Evolutionary conservation across 2,888 invertebrate species (phyloP).

Genomic region (Holacanthella duospinosa): DNA sequence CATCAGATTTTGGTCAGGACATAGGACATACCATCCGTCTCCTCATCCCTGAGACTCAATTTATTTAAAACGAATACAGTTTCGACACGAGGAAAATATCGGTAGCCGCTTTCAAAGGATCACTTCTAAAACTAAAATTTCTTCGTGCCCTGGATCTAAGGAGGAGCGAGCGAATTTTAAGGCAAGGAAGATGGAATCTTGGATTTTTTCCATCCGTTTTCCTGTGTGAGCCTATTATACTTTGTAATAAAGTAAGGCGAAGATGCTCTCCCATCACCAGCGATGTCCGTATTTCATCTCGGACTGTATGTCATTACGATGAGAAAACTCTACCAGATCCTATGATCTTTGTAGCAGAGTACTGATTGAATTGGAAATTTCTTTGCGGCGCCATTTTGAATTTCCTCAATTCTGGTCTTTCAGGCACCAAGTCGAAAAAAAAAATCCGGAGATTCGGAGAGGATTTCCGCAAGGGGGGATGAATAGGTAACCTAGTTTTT

Average conservation of each 20-base stretch:
- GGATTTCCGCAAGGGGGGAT: not conserved
- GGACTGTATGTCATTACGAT: slow-evolving; percentile 2
- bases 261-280: not conserved
- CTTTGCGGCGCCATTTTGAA: not conserved
- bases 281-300: not conserved
- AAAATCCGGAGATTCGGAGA: not conserved
- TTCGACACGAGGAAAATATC: not conserved
- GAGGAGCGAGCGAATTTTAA: not conserved
- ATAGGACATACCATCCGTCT: not conserved
- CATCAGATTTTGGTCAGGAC: not conserved
- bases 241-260: not conserved
- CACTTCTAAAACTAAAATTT: not conserved
- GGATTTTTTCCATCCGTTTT: not conserved
- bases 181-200: not conserved
- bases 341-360: too few relatives aligned
- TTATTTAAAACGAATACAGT: slow-evolving; percentile 1
- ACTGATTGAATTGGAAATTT: slow-evolving; percentile 6
- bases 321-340: not conserved
- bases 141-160: not conserved
- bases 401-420: not conserved
- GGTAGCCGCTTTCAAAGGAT: not conserved
- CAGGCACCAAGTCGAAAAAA: not conserved
- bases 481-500: not conserved
- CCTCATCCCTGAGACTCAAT: not conserved
- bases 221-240: not conserved